Percentiles rank a stretch among this genome's conserved stretches.
Evolutionary conservation across 2,113 vertebrate genomes (phyloP).

Genomic region (Climacteris rufus): DNA sequence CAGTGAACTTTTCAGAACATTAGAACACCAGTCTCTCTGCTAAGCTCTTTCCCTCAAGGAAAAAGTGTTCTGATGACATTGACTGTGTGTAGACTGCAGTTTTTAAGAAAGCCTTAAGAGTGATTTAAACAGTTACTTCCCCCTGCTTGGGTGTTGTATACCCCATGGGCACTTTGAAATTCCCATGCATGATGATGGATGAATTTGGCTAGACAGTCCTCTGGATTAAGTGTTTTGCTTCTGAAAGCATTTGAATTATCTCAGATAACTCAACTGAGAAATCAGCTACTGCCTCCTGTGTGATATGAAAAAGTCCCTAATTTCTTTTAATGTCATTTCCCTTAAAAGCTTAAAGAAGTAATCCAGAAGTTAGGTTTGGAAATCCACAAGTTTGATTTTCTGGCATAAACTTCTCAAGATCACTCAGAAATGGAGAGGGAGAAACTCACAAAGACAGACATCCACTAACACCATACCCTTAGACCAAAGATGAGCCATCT

Average conservation of each 20-base stretch:
- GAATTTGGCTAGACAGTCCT: background rate
- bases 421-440: background rate
- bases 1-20: constrained; percentile 19
- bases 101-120: background rate
- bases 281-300: background rate
- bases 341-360: background rate
- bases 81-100: background rate
- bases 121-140: background rate
- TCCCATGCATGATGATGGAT: background rate
- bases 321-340: background rate
- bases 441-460: background rate
- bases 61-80: background rate
- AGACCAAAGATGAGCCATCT: background rate
- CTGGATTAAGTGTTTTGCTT: background rate
- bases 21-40: background rate
- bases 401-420: background rate
- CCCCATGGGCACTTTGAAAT: background rate
- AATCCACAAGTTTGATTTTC: background rate
- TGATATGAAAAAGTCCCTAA: background rate
- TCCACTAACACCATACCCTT: background rate
- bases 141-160: background rate
- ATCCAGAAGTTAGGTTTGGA: background rate
- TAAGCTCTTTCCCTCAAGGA: background rate
- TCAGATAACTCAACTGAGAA: background rate
- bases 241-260: background rate